Evolutionary conservation across 92 coral and sea anemone species (phyloP).

Genomic region (Hydrozoanthus gracilis): DNA sequence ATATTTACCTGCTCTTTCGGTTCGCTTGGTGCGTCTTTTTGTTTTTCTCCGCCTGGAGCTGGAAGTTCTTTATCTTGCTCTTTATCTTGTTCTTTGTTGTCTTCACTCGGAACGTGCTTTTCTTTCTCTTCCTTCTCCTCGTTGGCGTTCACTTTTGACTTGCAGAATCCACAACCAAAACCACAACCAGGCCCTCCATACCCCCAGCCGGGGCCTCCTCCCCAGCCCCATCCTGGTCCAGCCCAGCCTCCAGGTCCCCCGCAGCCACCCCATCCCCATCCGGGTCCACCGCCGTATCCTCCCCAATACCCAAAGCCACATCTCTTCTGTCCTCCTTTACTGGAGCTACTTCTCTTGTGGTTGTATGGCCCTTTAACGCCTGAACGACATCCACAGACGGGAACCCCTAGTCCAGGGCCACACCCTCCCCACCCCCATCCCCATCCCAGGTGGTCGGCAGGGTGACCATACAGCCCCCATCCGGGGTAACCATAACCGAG

Average conservation of each 20-base stretch:
- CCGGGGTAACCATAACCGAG: constrained; percentile 91
- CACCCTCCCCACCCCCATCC: constrained; percentile 54
- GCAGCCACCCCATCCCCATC: constrained; percentile 65
- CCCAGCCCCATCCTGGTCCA: constrained; percentile 47
- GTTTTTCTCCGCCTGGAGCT: not conserved
- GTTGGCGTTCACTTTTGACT: constrained; percentile 72
- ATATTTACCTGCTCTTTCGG: constrained; percentile 10
- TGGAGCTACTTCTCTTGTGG: constrained; percentile 16
- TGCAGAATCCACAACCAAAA: constrained; percentile 70
- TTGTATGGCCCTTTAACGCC: constrained; percentile 53
- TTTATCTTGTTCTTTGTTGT: constrained; percentile 33
- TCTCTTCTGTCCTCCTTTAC: constrained; percentile 51
- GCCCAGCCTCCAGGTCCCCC: constrained; percentile 74
- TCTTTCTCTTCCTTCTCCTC: constrained; percentile 16
- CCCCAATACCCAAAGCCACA: constrained; percentile 55
- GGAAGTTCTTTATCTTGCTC: not conserved
- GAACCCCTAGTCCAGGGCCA: constrained; percentile 55
- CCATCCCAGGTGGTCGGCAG: constrained; percentile 72
- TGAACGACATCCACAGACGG: constrained; percentile 59
- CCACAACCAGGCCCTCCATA: constrained; percentile 58
- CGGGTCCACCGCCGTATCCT: constrained; percentile 17
- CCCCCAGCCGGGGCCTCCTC: constrained; percentile 30
- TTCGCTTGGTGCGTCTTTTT: not conserved
- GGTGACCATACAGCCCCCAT: constrained; percentile 85
- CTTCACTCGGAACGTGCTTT: not conserved